Base-by-base conservation (phyloP, 2,888 invertebrate genomes). In the Anthrax anthrax region DNA sequence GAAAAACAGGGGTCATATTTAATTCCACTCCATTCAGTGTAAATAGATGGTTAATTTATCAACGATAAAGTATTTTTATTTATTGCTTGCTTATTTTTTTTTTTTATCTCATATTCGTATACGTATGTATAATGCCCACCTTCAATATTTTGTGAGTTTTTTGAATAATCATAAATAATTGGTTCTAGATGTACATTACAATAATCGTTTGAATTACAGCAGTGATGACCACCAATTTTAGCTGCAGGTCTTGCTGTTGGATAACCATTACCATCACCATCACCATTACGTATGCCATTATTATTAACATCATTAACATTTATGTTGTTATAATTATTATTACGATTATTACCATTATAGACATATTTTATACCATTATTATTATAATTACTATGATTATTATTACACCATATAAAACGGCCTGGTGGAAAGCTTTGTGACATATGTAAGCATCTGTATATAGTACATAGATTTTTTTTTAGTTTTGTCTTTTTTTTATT, bases 101-200 rank as follows among this genome's bases (percentile, higher is more conserved):
- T 10, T 17, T 36, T 36, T 13, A n/a, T n/a, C n/a, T n/a, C n/a
- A n/a, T n/a, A n/a, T n/a, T n/a, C n/a, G n/a, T n/a, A n/a, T n/a
- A n/a, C n/a, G n/a, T n/a, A 16, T 8, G n/a, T 13, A 17, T 45
- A 44, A 49, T 48, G 49, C 54, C 54, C 54, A 56, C 56, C 56
- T 56, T 53, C 51, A 45, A 51, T 50, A 46, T 51, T 54, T 44
- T 56, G 56, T 45, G 57, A 53, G 52, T 55, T 56, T 50, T 51
- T 55, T 43, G 58, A 50, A 54, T 64, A 64, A 52, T 61, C 58
- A 52, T 58, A 61, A 52, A 64, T 61, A 43, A 52, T 51, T 34
- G 74, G 72, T 50, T 61, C 67, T 59, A 73, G 60, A 53, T 70
- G 60, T 54, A 60, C 62, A 58, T 68, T 67, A 54, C 68, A 67